Conservation (phyloP, 2,113 vertebrate species). For the Alexandromys fortis region DNA sequence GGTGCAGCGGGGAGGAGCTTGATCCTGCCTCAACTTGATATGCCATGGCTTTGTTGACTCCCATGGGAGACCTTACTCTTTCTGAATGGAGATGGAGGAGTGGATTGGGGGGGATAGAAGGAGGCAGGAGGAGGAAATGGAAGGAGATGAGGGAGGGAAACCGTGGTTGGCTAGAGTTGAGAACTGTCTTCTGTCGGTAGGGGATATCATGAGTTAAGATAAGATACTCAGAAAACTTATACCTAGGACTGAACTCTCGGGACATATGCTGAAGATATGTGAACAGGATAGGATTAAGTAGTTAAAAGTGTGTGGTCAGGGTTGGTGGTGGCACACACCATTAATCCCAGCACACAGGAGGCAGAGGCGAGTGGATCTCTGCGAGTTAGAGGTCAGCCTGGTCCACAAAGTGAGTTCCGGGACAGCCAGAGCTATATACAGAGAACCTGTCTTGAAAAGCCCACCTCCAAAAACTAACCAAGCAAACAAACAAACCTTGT, state of each 20-base stretch:
- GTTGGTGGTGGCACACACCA: background rate
- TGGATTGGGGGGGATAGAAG: no score
- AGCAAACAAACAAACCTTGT: background rate
- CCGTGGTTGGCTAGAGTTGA: background rate
- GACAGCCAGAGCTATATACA: background rate
- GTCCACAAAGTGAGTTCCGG: background rate
- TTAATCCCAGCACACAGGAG: background rate
- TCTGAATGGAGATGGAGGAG: no score
- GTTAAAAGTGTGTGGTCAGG: constrained; percentile 13
- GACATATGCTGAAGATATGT: background rate
- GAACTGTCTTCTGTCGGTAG: constrained; percentile 11
- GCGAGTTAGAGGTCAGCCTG: background rate
- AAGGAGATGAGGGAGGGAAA: no score
- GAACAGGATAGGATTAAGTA: background rate
- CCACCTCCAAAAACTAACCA: background rate
- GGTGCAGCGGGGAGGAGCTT: no score
- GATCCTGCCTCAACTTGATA: no score
- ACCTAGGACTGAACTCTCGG: constrained; percentile 7
- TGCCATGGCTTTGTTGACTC: no score
- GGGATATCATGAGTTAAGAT: constrained; percentile 17
- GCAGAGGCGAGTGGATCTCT: background rate
- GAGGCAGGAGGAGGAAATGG: no score
- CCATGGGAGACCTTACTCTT: no score
- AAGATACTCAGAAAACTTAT: background rate
- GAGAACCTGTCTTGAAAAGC: background rate